Evolutionary conservation across 2,888 invertebrate genomes (phyloP).

Genomic region (Phasia obesa): DNA sequence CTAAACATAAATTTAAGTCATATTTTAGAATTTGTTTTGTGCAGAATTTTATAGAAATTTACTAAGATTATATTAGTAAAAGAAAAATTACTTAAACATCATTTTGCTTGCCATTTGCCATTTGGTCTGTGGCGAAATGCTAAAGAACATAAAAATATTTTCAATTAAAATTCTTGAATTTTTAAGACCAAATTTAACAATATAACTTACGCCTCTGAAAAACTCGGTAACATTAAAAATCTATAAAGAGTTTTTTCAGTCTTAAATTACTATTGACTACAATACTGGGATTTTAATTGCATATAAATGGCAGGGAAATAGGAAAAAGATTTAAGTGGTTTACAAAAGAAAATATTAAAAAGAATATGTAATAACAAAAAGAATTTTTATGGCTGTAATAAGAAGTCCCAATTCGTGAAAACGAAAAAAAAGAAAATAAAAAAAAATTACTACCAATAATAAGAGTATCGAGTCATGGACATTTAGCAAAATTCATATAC

Average conservation of each 20-base stretch:
- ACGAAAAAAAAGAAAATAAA: constrained; percentile 53
- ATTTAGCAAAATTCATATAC: constrained; percentile 43
- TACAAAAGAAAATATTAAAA: constrained; percentile 37
- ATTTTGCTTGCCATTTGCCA: constrained; percentile 21
- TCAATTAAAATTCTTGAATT: constrained; percentile 68
- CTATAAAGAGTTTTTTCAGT: constrained; percentile 50
- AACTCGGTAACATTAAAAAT: constrained; percentile 49
- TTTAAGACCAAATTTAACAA: constrained; percentile 62
- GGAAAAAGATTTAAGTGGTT: constrained; percentile 10
- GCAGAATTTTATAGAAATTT: no score
- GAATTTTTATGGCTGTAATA: constrained; percentile 63
- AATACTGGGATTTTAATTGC: constrained; percentile 55
- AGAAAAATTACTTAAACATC: constrained; percentile 23
- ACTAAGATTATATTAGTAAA: constrained; percentile 47
- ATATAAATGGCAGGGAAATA: constrained; percentile 45
- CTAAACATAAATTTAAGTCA: not conserved
- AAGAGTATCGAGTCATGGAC: constrained; percentile 65
- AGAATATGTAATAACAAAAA: constrained; percentile 60
- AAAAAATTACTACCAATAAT: constrained; percentile 63
- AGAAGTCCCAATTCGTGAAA: constrained; percentile 66
- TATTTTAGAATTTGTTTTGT: not conserved
- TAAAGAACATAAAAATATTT: constrained; percentile 51
- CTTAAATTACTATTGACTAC: constrained; percentile 35
- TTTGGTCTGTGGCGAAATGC: constrained; percentile 37
- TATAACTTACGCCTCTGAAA: constrained; percentile 60